phyloP scores from a whole-genome alignment of 2,797 vertebrate genomes.

The Peromyscus attwateri region DNA sequence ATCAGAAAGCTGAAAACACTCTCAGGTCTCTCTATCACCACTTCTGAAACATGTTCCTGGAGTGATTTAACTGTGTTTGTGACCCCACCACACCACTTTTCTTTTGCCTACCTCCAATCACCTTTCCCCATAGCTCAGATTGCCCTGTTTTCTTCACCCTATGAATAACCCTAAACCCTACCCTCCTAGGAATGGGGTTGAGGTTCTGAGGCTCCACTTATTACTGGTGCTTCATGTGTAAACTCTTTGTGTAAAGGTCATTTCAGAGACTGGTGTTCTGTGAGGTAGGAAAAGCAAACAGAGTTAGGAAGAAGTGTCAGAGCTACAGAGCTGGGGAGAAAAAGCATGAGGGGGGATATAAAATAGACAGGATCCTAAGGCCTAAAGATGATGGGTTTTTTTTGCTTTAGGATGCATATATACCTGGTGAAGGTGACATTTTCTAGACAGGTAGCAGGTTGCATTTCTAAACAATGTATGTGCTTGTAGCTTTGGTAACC shows the following conservation, averaged over 20 bases:
- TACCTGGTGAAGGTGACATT: background rate
- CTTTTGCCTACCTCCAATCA: background rate
- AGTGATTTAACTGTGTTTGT: background rate
- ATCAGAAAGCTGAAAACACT: background rate
- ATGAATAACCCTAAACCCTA: background rate
- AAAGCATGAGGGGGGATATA: background rate
- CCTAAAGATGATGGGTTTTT: background rate
- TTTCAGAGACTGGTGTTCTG: background rate
- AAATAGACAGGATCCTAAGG: background rate
- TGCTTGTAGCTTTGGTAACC: background rate
- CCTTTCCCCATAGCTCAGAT: no score
- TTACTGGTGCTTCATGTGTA: no score
- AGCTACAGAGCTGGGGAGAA: background rate
- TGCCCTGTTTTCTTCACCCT: background rate
- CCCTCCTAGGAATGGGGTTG: background rate
- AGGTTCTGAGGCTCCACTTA: background rate
- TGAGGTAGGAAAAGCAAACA: background rate
- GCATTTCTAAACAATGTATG: background rate
- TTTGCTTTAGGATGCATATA: background rate
- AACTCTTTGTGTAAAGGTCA: background rate
- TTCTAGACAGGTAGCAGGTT: background rate
- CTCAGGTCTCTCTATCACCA: background rate
- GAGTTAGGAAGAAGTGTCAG: background rate
- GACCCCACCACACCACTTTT: rapidly evolving
- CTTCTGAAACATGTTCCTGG: background rate